Conservation (phyloP, 2,888 invertebrate genomes). For the Monoplex corrugatus region DNA sequence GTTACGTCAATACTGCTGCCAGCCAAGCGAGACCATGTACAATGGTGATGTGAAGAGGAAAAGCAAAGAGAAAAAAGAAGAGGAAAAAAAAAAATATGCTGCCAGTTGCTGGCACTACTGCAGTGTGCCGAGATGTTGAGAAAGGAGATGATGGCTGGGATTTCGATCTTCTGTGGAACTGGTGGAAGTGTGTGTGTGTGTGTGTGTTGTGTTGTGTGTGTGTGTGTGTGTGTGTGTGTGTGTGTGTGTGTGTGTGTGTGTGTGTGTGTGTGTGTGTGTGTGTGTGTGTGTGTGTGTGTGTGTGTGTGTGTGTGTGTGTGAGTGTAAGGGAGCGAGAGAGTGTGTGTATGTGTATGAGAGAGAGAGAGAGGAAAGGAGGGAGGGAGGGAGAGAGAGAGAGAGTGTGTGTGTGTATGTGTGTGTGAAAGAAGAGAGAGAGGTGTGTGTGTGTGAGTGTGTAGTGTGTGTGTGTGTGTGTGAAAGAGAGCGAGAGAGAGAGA, state of each 20-base stretch:
- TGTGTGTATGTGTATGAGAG: too few relatives aligned
- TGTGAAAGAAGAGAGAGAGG: too few relatives aligned
- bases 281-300: slow-evolving; percentile 14
- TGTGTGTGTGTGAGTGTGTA: too few relatives aligned
- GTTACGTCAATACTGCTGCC: too few relatives aligned
- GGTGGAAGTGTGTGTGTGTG: not conserved
- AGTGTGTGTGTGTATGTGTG: too few relatives aligned
- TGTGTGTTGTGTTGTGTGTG: not conserved
- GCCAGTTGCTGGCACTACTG: not conserved
- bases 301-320: too few relatives aligned
- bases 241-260: slow-evolving; percentile 5
- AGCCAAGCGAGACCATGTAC: too few relatives aligned
- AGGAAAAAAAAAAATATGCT: not conserved
- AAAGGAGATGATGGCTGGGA: not conserved
- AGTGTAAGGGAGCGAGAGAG: too few relatives aligned
- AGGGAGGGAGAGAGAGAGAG: too few relatives aligned
- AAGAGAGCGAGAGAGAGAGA: too few relatives aligned
- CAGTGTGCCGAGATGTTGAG: not conserved
- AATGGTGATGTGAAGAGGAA: not conserved
- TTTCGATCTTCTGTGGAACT: not conserved
- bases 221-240: not conserved
- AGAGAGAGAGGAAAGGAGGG: too few relatives aligned
- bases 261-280: not conserved
- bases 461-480: too few relatives aligned
- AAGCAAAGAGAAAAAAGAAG: not conserved